Conservation (phyloP, 2,797 vertebrate genomes). For the Ceryle rudis region DNA sequence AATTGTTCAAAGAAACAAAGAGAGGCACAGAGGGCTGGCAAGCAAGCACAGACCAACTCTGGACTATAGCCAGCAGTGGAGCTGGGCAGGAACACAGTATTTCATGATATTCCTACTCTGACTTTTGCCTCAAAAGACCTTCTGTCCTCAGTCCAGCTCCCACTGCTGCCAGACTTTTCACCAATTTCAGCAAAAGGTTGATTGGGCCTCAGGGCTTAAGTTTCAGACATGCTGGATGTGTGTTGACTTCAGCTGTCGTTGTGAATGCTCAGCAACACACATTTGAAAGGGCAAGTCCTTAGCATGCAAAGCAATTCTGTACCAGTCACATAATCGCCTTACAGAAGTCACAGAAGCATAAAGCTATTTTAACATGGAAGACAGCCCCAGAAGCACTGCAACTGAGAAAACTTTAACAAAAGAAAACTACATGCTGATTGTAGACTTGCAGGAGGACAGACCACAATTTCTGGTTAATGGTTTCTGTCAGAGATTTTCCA, state of each 20-base stretch:
- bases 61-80: not conserved
- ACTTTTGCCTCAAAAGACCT: not conserved
- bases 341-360: not conserved
- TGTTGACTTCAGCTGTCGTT: not conserved
- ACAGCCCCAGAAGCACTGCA: not conserved
- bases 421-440: not conserved
- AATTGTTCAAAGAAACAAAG: not conserved
- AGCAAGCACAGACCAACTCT: not conserved
- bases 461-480: not conserved
- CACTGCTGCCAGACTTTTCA: not conserved
- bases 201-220: not conserved
- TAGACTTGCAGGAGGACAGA: not conserved
- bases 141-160: not conserved
- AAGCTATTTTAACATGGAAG: not conserved
- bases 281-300: not conserved
- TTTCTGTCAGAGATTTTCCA: not conserved
- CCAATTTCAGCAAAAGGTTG: not conserved
- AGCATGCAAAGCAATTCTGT: not conserved
- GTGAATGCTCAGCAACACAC: not conserved
- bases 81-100: not conserved
- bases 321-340: not conserved
- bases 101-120: not conserved
- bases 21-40: not conserved
- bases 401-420: not conserved
- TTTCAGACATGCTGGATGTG: not conserved